Conservation (phyloP, 2,113 vertebrate species). For the Heterotilapia buettikoferi region DNA sequence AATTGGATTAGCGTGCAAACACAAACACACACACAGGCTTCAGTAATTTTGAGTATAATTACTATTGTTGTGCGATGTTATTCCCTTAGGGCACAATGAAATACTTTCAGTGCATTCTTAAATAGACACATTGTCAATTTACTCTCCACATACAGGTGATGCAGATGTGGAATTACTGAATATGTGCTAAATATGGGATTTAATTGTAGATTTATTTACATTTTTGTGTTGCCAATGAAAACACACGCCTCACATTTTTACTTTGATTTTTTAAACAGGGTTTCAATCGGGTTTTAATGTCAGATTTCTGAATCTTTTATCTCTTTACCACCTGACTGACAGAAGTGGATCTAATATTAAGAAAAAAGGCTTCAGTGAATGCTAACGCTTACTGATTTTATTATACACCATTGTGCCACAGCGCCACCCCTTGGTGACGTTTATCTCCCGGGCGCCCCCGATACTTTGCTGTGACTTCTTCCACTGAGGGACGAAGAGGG, state of each 20-base stretch:
- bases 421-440: constrained; percentile 40
- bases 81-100: neutral
- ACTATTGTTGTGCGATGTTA: neutral
- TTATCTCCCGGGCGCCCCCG: neutral
- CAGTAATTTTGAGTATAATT: neutral
- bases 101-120: neutral
- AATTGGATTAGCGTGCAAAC: neutral
- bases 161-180: neutral
- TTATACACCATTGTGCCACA: neutral
- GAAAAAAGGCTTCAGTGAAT: neutral
- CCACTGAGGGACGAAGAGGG: neutral
- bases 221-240: neutral
- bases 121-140: neutral
- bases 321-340: neutral
- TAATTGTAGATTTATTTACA: neutral
- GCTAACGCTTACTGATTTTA: neutral
- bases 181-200: neutral
- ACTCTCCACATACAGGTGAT: neutral
- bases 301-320: neutral
- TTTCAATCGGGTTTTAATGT: neutral
- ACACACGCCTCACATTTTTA: neutral
- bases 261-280: neutral
- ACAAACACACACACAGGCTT: neutral
- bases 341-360: neutral
- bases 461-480: neutral